Percentiles rank a stretch among this genome's conserved stretches.
These are phyloP conservation scores for Temnothorax rugatulus DNA, from an alignment of 2,888 invertebrate genomes.

Conservation along the genomic window DNA sequence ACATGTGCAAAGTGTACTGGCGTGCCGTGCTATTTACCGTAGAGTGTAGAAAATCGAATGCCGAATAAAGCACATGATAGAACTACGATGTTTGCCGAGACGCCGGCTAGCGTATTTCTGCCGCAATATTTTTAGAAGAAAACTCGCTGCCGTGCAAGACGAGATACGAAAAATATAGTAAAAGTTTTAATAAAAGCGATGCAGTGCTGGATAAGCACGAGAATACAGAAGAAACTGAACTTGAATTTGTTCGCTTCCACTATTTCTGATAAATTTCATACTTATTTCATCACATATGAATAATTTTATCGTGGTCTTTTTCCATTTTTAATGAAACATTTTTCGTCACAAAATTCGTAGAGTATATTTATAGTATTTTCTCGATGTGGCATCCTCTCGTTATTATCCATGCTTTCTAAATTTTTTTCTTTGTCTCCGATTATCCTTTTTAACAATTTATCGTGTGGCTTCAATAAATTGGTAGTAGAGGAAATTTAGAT, in stretches of 20 bases:
- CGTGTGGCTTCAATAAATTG: background rate
- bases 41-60: slow-evolving; percentile 10
- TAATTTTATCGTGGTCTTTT: background rate
- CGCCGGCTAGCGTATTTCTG: background rate
- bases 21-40: slow-evolving; percentile 26
- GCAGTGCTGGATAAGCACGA: background rate
- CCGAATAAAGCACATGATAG: background rate
- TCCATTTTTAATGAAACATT: background rate
- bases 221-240: background rate
- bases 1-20: slow-evolving; percentile 29
- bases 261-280: background rate
- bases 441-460: slow-evolving; percentile 14
- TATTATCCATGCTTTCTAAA: background rate
- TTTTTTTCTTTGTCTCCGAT: slow-evolving; percentile 16
- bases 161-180: background rate
- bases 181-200: background rate
- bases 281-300: background rate
- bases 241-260: background rate
- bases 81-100: slow-evolving; percentile 29
- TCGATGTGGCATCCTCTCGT: background rate
- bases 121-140: slow-evolving; percentile 17
- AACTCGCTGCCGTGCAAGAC: background rate
- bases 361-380: background rate
- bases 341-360: background rate
- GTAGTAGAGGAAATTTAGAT: slow-evolving; percentile 27